A percentile compares a stretch with the other conserved stretches of the same genome.
Evolutionary conservation across 1,140 invertebrate species (phyloP).

Genomic region (Scaptomyza hsui): DNA sequence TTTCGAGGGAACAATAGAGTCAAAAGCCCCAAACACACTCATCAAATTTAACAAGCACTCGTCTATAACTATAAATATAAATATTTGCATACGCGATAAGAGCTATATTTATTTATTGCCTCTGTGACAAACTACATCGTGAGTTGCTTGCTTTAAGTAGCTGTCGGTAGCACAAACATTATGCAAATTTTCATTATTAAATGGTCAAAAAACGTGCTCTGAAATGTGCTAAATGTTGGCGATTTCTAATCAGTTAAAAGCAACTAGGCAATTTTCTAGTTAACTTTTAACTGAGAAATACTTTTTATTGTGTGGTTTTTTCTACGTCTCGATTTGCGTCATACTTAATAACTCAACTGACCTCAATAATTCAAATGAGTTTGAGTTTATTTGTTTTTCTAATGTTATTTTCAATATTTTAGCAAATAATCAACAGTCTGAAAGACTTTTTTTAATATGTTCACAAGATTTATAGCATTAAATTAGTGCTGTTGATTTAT

Average conservation of each 20-base stretch:
- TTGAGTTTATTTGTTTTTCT: too few species aligned
- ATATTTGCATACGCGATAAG: neutral
- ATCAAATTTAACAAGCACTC: neutral
- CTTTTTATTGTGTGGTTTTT: neutral
- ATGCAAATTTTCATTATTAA: neutral
- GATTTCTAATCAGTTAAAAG: neutral
- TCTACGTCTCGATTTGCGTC: neutral
- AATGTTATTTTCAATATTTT: too few species aligned
- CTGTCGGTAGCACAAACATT: neutral
- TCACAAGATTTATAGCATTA: too few species aligned
- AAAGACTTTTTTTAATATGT: too few species aligned
- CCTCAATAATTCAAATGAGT: neutral
- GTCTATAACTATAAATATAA: neutral
- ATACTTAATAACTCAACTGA: neutral
- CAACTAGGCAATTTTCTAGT: neutral
- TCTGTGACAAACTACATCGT: neutral
- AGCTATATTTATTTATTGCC: neutral
- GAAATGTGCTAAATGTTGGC: neutral
- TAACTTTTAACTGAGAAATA: neutral
- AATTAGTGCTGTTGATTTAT: too few species aligned
- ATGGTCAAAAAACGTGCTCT: neutral
- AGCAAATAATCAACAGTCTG: too few species aligned
- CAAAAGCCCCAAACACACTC: neutral
- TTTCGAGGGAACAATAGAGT: constrained; percentile 8
- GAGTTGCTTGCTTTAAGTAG: neutral